Conservation (phyloP, 2,797 vertebrate genomes). For the Enteromius unitaeniatus region DNA sequence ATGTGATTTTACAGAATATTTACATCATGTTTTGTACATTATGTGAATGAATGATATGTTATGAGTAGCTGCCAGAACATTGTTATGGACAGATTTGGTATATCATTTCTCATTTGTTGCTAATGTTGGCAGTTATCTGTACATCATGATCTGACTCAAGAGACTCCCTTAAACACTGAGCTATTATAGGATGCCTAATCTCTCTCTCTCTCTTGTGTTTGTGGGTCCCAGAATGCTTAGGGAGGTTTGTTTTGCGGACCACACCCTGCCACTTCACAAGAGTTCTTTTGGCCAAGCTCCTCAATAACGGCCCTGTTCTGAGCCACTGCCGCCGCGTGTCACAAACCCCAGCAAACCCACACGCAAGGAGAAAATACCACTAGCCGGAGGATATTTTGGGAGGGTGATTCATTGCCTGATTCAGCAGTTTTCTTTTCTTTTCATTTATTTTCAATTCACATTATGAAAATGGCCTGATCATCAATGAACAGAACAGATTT, state of each 20-base stretch:
- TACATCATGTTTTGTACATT: neutral
- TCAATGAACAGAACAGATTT: neutral
- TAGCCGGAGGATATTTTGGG: neutral
- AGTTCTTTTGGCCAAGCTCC: constrained; percentile 42
- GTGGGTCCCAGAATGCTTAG: constrained; percentile 50
- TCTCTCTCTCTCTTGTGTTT: constrained; percentile 46
- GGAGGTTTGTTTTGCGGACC: constrained; percentile 56
- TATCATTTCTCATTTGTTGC: neutral
- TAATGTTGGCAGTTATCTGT: neutral
- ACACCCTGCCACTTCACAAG: constrained; percentile 48
- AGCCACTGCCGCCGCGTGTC: neutral
- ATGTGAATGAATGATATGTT: neutral
- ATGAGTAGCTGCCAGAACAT: neutral
- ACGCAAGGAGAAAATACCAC: neutral
- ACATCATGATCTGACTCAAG: neutral
- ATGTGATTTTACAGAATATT: neutral
- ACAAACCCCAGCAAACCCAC: neutral
- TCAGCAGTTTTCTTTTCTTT: neutral
- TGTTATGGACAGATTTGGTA: neutral
- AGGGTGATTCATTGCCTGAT: neutral
- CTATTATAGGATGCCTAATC: neutral
- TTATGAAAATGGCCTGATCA: neutral
- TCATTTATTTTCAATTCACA: neutral
- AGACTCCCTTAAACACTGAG: neutral
- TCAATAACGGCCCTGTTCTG: constrained; percentile 75